Percentiles rank a stretch among this genome's conserved stretches.
Conservation (phyloP, 2,888 invertebrate species). For the Pharmacophagus antenor region DNA sequence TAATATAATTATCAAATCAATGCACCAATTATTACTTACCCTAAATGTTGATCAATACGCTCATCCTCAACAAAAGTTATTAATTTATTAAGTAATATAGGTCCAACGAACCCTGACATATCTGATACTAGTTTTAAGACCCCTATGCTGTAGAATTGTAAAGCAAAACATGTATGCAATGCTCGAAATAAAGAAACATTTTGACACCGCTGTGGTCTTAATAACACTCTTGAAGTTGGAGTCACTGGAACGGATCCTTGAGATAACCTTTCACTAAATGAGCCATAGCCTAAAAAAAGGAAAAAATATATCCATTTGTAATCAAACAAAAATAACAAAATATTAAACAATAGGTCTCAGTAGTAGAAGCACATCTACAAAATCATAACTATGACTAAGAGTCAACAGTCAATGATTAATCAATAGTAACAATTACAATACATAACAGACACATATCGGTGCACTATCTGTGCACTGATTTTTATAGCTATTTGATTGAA, state of each 20-base stretch:
- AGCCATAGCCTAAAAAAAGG: slow-evolving; percentile 60
- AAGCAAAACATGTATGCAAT: slow-evolving; percentile 87
- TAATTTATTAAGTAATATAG: slow-evolving; percentile 91
- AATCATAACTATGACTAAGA: no score
- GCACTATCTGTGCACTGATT: no score
- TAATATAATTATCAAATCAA: neutral
- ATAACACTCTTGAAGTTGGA: slow-evolving; percentile 58
- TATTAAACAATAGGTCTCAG: neutral
- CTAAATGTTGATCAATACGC: slow-evolving; percentile 82
- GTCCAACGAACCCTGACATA: slow-evolving; percentile 92
- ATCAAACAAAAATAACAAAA: neutral
- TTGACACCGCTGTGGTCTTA: slow-evolving; percentile 59
- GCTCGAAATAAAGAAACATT: slow-evolving; percentile 83
- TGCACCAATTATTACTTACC: slow-evolving; percentile 70
- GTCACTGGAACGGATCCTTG: slow-evolving; percentile 66
- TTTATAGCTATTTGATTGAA: no score
- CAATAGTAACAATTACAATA: no score
- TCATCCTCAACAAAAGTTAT: slow-evolving; percentile 89
- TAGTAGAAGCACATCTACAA: no score
- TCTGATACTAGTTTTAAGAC: slow-evolving; percentile 91
- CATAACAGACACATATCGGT: no score
- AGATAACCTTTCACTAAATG: slow-evolving; percentile 55
- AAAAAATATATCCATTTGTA: neutral
- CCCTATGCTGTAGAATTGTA: slow-evolving; percentile 92
- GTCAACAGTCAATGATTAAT: no score